phyloP scores from a whole-genome alignment of 2,797 vertebrate species.

The Danio albolineatus region DNA sequence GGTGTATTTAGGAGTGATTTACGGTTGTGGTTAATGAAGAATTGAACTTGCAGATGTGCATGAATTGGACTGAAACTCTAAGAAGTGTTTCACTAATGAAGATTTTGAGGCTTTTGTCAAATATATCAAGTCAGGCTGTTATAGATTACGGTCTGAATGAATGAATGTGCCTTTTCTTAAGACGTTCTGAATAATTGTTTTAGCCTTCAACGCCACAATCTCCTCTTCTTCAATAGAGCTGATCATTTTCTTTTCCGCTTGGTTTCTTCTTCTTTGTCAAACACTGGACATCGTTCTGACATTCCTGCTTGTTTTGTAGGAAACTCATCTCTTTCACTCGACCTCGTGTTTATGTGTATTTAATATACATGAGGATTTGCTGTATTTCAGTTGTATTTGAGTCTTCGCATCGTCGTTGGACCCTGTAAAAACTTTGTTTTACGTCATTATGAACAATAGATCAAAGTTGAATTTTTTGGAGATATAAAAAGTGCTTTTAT shows the following conservation, averaged over 20 bases:
- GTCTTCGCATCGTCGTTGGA: slow-evolving; percentile 68
- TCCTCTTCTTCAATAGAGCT: slow-evolving; percentile 49
- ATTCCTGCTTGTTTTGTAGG: slow-evolving; percentile 72
- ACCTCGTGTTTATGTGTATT: slow-evolving; percentile 57
- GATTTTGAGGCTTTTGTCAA: slow-evolving; percentile 40
- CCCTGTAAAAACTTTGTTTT: slow-evolving; percentile 72
- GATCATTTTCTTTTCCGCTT: slow-evolving; percentile 36
- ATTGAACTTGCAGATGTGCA: not conserved
- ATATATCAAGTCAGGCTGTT: slow-evolving; percentile 42
- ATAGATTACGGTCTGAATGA: slow-evolving; percentile 55
- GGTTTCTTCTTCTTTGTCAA: slow-evolving; percentile 62
- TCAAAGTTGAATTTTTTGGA: slow-evolving; percentile 71
- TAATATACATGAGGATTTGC: slow-evolving; percentile 59
- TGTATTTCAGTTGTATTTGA: slow-evolving; percentile 54
- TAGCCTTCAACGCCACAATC: slow-evolving; percentile 59
- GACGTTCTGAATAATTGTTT: slow-evolving; percentile 60
- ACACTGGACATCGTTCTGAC: slow-evolving; percentile 72
- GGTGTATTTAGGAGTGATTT: not conserved
- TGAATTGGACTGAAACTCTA: not conserved
- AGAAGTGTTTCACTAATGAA: not conserved
- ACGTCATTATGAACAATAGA: slow-evolving; percentile 70
- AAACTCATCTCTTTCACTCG: slow-evolving; percentile 52
- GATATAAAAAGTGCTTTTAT: slow-evolving; percentile 71
- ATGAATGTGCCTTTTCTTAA: slow-evolving; percentile 78
- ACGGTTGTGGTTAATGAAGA: not conserved